phyloP scores from a whole-genome alignment of 1,140 invertebrate species.

The Drosophila repleta region DNA sequence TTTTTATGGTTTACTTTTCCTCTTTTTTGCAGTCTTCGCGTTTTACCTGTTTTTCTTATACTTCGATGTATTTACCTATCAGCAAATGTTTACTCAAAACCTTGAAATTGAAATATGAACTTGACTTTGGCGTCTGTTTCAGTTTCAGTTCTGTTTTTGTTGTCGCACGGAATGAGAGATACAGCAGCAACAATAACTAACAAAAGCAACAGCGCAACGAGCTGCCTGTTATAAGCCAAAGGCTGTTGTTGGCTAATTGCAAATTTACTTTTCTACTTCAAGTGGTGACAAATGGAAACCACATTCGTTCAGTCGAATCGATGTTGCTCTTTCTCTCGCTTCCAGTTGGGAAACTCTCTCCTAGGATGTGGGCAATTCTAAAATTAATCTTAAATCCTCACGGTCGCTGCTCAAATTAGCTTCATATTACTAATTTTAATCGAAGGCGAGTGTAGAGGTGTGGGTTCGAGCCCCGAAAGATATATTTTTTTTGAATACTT shows the following conservation, averaged over 20 bases:
- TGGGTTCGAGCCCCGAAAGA: too few relatives aligned
- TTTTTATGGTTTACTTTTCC: neutral
- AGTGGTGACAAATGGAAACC: slow-evolving; percentile 15
- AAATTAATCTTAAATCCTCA: too few relatives aligned
- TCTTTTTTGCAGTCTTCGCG: slow-evolving; percentile 27
- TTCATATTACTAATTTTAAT: too few relatives aligned
- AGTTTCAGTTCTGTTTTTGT: slow-evolving; percentile 35
- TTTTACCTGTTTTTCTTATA: slow-evolving; percentile 23
- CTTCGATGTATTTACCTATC: slow-evolving; percentile 54
- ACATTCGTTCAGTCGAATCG: slow-evolving; percentile 1
- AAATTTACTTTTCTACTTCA: slow-evolving; percentile 38
- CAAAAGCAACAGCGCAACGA: slow-evolving; percentile 41
- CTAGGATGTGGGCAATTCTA: too few relatives aligned
- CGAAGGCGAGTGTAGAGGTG: too few relatives aligned
- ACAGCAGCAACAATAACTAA: slow-evolving; percentile 39
- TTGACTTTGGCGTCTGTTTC: slow-evolving; percentile 69
- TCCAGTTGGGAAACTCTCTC: too few relatives aligned
- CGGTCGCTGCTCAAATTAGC: too few relatives aligned
- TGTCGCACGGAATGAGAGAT: slow-evolving; percentile 58
- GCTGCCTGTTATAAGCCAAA: slow-evolving; percentile 41
- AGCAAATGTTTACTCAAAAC: slow-evolving; percentile 71
- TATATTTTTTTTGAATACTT: too few relatives aligned
- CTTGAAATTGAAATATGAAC: slow-evolving; percentile 79
- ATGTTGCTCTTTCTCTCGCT: slow-evolving; percentile 10
- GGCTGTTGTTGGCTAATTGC: slow-evolving; percentile 55